Conservation (phyloP, 2,113 vertebrate species). For the Tauraco erythrolophus region DNA sequence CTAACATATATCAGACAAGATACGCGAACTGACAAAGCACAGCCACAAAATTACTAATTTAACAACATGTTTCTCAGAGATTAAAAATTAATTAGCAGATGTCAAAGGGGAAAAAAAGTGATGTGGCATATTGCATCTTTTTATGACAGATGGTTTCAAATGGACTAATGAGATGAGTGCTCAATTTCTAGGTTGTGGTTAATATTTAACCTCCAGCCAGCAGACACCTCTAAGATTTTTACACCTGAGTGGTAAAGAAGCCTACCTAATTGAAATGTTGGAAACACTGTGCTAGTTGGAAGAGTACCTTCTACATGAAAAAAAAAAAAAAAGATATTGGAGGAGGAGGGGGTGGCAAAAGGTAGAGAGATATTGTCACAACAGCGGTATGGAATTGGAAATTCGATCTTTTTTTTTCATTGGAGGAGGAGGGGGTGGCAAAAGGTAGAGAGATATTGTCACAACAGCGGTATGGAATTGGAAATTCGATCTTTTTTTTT, state of each 20-base stretch:
- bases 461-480: not conserved
- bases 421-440: accelerated
- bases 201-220: slow-evolving; percentile 39
- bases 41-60: not conserved
- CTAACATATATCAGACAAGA: not conserved
- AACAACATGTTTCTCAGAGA: not conserved
- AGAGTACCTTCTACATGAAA: not conserved
- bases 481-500: not conserved
- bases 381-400: not conserved
- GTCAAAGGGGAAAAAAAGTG: not conserved
- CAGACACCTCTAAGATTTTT: not conserved
- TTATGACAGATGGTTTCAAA: slow-evolving; percentile 63
- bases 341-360: accelerated
- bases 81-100: slow-evolving; percentile 14
- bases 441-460: not conserved
- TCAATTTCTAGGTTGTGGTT: slow-evolving; percentile 46
- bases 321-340: not conserved
- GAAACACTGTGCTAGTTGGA: not conserved
- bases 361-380: not conserved
- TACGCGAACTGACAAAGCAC: not conserved
- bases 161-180: slow-evolving; percentile 34
- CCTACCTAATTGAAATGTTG: not conserved
- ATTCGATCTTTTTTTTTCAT: not conserved
- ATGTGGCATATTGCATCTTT: slow-evolving; percentile 11
- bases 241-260: not conserved